A percentile compares a stretch with the other conserved stretches of the same genome.
Evolutionary conservation across 2,113 vertebrate species (phyloP).

Genomic region (Clarias macrocephalus): DNA sequence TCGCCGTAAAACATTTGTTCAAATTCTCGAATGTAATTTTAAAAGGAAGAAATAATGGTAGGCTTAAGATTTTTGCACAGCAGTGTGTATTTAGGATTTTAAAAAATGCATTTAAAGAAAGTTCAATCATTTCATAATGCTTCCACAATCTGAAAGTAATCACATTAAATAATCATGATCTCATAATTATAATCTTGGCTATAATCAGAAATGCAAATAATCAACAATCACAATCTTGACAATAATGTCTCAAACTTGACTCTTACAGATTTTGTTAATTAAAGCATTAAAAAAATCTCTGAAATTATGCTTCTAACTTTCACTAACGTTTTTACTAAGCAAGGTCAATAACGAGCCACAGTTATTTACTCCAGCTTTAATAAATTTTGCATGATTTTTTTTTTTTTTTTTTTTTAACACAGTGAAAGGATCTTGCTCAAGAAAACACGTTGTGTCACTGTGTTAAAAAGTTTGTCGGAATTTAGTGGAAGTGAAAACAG

Average conservation of each 20-base stretch:
- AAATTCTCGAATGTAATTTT: too few species aligned
- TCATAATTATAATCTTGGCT: too few species aligned
- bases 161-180: too few species aligned
- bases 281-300: not conserved
- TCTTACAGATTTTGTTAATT: not conserved
- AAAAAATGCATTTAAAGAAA: too few species aligned
- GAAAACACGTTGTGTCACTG: not conserved
- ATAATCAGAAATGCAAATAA: too few species aligned
- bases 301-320: not conserved
- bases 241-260: not conserved
- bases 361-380: not conserved
- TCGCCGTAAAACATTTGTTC: too few species aligned
- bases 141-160: too few species aligned
- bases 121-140: too few species aligned
- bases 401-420: not conserved
- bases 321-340: not conserved
- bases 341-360: not conserved
- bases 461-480: not conserved
- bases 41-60: too few species aligned
- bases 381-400: not conserved
- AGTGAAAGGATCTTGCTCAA: not conserved
- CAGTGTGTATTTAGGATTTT: too few species aligned
- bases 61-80: too few species aligned
- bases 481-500: not conserved
- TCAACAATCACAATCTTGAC: too few species aligned